Percentiles rank a stretch among this genome's conserved stretches.
These are phyloP conservation scores for Oryzaephilus surinamensis DNA, from an alignment of 1,140 invertebrate genomes.

Conservation along the genomic window DNA sequence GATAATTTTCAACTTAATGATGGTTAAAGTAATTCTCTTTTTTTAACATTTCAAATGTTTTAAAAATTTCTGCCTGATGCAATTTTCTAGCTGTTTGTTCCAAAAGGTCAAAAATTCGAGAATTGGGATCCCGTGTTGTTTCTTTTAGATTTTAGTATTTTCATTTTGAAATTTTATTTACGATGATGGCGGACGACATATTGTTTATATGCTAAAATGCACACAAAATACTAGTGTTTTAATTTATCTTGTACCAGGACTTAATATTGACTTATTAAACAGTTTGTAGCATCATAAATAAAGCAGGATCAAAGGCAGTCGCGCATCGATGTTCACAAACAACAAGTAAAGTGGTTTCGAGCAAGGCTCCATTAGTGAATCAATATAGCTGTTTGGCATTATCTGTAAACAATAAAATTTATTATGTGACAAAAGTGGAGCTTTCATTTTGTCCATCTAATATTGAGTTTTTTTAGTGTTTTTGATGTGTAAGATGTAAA, in stretches of 20 bases:
- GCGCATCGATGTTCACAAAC: slow-evolving; percentile 16
- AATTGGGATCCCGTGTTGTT: background rate
- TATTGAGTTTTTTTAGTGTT: slow-evolving; percentile 3
- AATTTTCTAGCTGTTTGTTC: background rate
- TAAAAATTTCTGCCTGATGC: background rate
- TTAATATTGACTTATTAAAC: slow-evolving; percentile 19
- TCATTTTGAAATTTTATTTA: background rate
- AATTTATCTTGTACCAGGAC: slow-evolving; percentile 14
- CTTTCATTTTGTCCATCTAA: slow-evolving; percentile 4
- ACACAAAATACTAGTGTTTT: no score
- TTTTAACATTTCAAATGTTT: background rate
- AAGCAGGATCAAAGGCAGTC: slow-evolving; percentile 18
- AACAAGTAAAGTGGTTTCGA: slow-evolving; percentile 16
- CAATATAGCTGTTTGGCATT: slow-evolving; percentile 12
- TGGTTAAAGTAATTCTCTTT: background rate
- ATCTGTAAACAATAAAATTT: slow-evolving; percentile 10
- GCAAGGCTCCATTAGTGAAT: slow-evolving; percentile 18
- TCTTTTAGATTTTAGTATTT: background rate
- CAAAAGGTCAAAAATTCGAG: background rate
- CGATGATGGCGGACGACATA: no score
- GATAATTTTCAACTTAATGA: background rate
- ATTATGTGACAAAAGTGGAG: slow-evolving; percentile 7
- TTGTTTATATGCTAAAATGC: no score
- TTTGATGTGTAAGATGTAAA: no score
- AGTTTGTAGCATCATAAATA: slow-evolving; percentile 19